These are phyloP conservation scores for Eucriotettix oculatus DNA, from an alignment of 2,888 invertebrate genomes.

Conservation along the genomic window DNA sequence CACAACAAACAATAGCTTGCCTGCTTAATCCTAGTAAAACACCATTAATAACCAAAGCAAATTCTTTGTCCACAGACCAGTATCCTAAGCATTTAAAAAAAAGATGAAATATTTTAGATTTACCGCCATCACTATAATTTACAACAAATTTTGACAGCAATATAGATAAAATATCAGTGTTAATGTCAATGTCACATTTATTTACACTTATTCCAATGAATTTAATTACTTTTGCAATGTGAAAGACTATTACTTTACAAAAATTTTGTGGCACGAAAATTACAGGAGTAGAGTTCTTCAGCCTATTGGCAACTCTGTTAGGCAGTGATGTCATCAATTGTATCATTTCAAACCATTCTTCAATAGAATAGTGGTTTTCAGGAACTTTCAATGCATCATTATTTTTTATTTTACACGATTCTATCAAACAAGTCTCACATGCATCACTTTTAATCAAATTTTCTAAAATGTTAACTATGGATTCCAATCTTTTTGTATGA, in stretches of 20 bases:
- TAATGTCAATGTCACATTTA: slow-evolving; percentile 9
- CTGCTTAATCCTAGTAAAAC: slow-evolving; percentile 38
- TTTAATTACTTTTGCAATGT: slow-evolving; percentile 31
- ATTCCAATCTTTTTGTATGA: slow-evolving; percentile 20
- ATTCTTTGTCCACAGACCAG: slow-evolving; percentile 26
- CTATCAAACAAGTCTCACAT: slow-evolving; percentile 32
- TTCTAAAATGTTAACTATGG: slow-evolving; percentile 29
- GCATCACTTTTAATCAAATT: slow-evolving; percentile 37
- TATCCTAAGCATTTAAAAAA: slow-evolving; percentile 38
- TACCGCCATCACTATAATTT: slow-evolving; percentile 33
- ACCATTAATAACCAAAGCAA: slow-evolving; percentile 23
- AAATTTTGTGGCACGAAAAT: slow-evolving; percentile 40
- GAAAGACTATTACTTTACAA: slow-evolving; percentile 38
- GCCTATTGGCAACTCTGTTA: slow-evolving; percentile 48
- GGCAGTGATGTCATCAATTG: slow-evolving; percentile 51
- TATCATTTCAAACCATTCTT: slow-evolving; percentile 35
- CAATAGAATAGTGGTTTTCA: slow-evolving; percentile 1
- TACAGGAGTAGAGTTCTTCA: slow-evolving; percentile 35
- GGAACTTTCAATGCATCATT: background rate
- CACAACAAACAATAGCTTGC: slow-evolving; percentile 29
- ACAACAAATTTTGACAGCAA: slow-evolving; percentile 43
- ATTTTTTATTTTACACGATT: background rate
- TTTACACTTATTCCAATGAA: slow-evolving; percentile 24
- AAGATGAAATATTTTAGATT: slow-evolving; percentile 29
- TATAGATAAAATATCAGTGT: slow-evolving; percentile 31